phyloP scores from a whole-genome alignment of 2,113 vertebrate genomes.

The Phylloscopus trochiloides region DNA sequence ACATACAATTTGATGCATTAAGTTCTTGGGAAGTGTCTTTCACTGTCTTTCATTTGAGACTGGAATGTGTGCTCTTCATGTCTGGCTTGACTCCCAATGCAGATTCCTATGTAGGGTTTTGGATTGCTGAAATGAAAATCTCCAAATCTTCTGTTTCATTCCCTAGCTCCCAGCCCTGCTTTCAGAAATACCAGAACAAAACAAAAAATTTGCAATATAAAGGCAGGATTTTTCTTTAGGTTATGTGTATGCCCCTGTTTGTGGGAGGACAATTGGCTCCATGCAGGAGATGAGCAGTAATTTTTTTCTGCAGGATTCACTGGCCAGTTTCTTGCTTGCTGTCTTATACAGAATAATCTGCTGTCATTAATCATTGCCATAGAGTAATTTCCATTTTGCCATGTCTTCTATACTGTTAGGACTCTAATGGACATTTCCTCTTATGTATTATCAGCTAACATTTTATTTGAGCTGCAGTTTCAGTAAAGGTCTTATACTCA shows the following conservation, averaged over 20 bases:
- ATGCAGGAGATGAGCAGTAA: not conserved
- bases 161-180: not conserved
- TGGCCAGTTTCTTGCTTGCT: not conserved
- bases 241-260: not conserved
- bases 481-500: not conserved
- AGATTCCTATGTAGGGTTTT: not conserved
- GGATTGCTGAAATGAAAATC: not conserved
- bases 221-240: not conserved
- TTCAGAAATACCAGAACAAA: not conserved
- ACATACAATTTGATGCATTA: not conserved
- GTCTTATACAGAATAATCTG: not conserved
- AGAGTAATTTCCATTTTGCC: slow-evolving; percentile 6
- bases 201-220: not conserved
- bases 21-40: not conserved
- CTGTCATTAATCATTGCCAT: not conserved
- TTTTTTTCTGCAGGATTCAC: not conserved
- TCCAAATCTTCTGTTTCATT: not conserved
- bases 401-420: not conserved
- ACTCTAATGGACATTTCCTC: not conserved
- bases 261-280: not conserved
- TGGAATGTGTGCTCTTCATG: not conserved
- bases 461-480: not conserved
- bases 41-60: not conserved
- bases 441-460: not conserved
- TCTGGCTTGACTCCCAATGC: not conserved